Evolutionary conservation across 2,797 vertebrate species (phyloP).

Genomic region (Thaleichthys pacificus): DNA sequence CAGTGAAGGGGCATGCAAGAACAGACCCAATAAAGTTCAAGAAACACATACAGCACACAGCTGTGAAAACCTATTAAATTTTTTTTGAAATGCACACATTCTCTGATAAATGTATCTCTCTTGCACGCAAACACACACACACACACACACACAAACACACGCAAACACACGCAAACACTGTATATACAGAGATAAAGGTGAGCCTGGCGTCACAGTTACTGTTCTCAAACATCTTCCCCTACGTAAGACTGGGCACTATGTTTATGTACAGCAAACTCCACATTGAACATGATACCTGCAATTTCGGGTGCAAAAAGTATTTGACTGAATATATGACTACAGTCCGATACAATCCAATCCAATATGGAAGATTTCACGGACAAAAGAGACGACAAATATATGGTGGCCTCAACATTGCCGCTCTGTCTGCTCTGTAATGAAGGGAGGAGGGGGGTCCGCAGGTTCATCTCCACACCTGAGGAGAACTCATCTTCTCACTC

Average conservation of each 20-base stretch:
- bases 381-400: too few relatives aligned
- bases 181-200: too few relatives aligned
- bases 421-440: not conserved
- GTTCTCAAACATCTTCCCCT: not conserved
- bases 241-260: not conserved
- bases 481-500: not conserved
- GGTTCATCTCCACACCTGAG: constrained; percentile 5
- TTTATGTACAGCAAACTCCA: too few relatives aligned
- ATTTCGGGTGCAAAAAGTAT: too few relatives aligned
- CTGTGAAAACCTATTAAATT: not conserved
- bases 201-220: not conserved
- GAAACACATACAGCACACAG: not conserved
- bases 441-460: not conserved
- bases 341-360: too few relatives aligned
- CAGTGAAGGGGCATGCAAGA: not conserved
- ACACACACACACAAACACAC: not conserved
- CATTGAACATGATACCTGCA: too few relatives aligned
- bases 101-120: not conserved
- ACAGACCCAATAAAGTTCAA: constrained; percentile 1
- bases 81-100: not conserved
- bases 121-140: not conserved
- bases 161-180: not conserved
- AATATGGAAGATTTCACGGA: too few relatives aligned
- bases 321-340: too few relatives aligned
- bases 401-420: too few relatives aligned